Conservation (phyloP, 2,797 vertebrate genomes). For the Pseudocheirus occidentalis region DNA sequence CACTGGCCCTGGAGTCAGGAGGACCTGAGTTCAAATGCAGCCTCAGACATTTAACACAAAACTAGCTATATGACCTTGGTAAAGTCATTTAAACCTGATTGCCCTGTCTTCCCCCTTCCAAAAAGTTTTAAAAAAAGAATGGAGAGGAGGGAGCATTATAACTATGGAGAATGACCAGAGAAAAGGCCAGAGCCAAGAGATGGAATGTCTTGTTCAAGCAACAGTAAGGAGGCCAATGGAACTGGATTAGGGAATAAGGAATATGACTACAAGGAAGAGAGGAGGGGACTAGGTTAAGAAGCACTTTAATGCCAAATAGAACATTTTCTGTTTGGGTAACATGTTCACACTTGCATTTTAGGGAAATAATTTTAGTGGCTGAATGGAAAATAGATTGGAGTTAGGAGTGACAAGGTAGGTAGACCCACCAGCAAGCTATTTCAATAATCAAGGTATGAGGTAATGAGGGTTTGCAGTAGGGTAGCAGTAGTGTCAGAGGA, state of each 20-base stretch:
- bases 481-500: neutral
- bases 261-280: neutral
- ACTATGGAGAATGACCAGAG: neutral
- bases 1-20: too few relatives aligned
- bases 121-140: neutral
- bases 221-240: neutral
- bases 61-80: too few relatives aligned
- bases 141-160: neutral
- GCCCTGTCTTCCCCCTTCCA: too few relatives aligned
- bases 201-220: neutral
- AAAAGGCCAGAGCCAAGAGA: neutral
- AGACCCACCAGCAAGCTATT: neutral
- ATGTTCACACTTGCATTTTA: neutral
- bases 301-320: neutral
- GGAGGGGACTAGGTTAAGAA: neutral
- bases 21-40: too few relatives aligned
- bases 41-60: too few relatives aligned
- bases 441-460: neutral
- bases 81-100: too few relatives aligned
- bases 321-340: neutral
- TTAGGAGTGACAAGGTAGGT: neutral
- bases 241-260: neutral
- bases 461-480: neutral
- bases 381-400: neutral
- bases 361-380: neutral